Conservation (phyloP, 2,797 vertebrate species). For the Microchirus variegatus region DNA sequence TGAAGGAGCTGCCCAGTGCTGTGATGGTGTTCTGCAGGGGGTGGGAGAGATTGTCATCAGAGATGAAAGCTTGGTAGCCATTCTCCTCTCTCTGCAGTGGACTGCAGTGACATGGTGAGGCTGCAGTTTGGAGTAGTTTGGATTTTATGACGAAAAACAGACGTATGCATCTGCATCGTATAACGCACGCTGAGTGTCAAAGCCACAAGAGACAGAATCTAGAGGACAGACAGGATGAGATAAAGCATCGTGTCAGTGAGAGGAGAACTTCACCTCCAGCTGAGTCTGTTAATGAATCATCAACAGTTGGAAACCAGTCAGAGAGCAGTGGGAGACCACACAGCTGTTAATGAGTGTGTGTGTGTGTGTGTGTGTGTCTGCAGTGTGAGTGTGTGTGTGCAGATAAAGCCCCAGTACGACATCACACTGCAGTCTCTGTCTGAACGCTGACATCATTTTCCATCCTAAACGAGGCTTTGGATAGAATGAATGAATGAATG, state of each 20-base stretch:
- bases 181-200: conserved; percentile 4
- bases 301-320: conserved; percentile 47
- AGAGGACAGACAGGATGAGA: conserved; percentile 15
- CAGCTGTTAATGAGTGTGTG: conserved; percentile 40
- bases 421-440: conserved; percentile 33
- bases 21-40: no score
- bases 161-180: conserved; percentile 6
- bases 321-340: conserved; percentile 42
- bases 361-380: conserved; percentile 5
- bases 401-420: conserved; percentile 17
- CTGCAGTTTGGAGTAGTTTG: neutral
- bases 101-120: no score
- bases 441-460: conserved; percentile 44
- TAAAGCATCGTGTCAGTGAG: conserved; percentile 18
- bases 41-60: no score
- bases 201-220: neutral
- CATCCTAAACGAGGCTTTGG: conserved; percentile 3
- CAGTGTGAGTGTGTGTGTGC: neutral
- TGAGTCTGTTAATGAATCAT: conserved; percentile 63
- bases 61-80: no score
- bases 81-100: no score
- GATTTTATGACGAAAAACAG: conserved; percentile 22
- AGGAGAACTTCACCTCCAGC: conserved; percentile 28
- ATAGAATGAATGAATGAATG: conserved; percentile 4
- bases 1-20: no score